Evolutionary conservation across 2,113 vertebrate species (phyloP), one percentile per base, ranked within the genome.

Genomic region (Hemibagrus wyckioides): DNA sequence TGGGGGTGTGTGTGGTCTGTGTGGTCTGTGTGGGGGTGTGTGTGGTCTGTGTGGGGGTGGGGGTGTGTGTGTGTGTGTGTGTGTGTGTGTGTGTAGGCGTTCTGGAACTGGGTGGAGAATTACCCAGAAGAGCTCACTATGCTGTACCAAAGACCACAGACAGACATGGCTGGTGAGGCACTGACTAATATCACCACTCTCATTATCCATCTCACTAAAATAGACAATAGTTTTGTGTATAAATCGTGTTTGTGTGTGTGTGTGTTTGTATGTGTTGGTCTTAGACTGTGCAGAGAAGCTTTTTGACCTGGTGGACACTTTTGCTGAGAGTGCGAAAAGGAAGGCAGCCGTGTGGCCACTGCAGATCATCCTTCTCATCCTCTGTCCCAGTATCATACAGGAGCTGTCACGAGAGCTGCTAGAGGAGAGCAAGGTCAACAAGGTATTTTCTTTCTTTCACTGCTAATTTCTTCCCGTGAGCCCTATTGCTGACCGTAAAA

Each of bases 91-190:
- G 65, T 92, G 4, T 93, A 99, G 98, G 98, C 97, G 0, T 99
- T 99, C 94, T 99, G 98, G 98, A 99, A 99, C 93, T 99, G 98
- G 98, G 98, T 99, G 92, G 98, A 99, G 92, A 99, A 97, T 92
- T 99, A 99, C 90, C 98, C 98, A 0, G 98, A 99, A 93, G 98
- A 99, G 89, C 99, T 99, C 93, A 99, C 98, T 44, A 98, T 97
- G 95, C 95, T 99, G 10, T 99, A 99, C 93, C 98, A 99, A 94
- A 95, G 97, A 17, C 98, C 98, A 1, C 98, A 99, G 95, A 96
- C 96, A 8, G 98, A 99, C 85, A 97, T 99, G 96, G 97, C 98
- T 92, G 98, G 98, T 99, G 88, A 63, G 91, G 85, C 28, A 13
- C 75, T 52, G 75, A 77, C 7, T 17, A 77, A 77, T 48, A 48